Percentiles rank a stretch among this genome's conserved stretches.
Conservation (phyloP, 2,797 vertebrate species). For the Sebastes wilsoni region DNA sequence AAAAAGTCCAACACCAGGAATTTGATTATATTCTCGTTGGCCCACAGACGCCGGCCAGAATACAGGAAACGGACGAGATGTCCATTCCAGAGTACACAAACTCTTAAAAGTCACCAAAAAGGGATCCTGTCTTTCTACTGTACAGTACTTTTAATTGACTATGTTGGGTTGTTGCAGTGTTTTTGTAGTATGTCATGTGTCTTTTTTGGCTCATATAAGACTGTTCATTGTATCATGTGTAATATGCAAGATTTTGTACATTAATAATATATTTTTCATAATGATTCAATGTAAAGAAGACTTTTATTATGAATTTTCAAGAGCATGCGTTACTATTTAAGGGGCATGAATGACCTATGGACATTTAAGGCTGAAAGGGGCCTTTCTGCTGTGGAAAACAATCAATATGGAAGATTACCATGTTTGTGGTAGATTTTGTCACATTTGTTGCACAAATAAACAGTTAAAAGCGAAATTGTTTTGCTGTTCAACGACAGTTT, state of each 20-base stretch:
- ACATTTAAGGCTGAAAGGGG: conserved; percentile 36
- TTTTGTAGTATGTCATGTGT: conserved; percentile 72
- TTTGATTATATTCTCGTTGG: conserved; percentile 93
- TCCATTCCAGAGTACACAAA: conserved; percentile 89
- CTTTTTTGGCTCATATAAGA: conserved; percentile 78
- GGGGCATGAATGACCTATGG: conserved; percentile 73
- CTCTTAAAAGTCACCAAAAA: conserved; percentile 66
- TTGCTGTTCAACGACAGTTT: conserved; percentile 18
- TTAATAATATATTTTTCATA: conserved; percentile 87
- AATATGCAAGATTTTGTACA: conserved; percentile 87
- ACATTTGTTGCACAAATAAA: conserved; percentile 83
- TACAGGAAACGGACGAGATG: conserved; percentile 91
- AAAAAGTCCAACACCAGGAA: conserved; percentile 93
- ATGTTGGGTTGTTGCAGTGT: conserved; percentile 73
- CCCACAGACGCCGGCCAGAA: conserved; percentile 88
- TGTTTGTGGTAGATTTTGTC: conserved; percentile 82
- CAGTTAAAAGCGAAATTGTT: conserved; percentile 46
- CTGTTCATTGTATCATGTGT: conserved; percentile 83
- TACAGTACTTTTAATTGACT: conserved; percentile 68
- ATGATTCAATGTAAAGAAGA: conserved; percentile 75
- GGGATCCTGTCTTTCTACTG: conserved; percentile 61
- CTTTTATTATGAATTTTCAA: conserved; percentile 81
- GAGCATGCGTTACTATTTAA: conserved; percentile 82
- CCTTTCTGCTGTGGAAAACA: conserved; percentile 76
- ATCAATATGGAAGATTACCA: conserved; percentile 75